Conservation (phyloP, 1,140 invertebrate genomes). For the Paraescarpia echinospica region DNA sequence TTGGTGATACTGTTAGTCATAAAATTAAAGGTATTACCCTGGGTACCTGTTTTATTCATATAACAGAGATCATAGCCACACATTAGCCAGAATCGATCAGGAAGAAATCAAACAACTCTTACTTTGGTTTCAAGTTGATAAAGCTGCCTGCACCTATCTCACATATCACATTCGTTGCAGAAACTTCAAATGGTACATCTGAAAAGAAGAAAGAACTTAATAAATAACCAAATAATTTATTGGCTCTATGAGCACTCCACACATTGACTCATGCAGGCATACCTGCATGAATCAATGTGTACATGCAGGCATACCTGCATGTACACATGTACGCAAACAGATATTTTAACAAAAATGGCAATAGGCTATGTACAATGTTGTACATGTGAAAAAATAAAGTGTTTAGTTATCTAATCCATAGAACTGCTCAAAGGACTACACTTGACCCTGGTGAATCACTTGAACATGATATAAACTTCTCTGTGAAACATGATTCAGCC, state of each 20-base stretch:
- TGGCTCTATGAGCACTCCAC: too few species aligned
- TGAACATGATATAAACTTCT: too few species aligned
- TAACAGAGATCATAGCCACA: background rate
- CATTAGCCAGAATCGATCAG: background rate
- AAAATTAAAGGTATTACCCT: too few species aligned
- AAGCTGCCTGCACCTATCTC: slow-evolving; percentile 19
- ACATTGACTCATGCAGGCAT: too few species aligned
- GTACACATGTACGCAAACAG: too few species aligned
- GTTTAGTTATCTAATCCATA: background rate
- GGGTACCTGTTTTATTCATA: background rate
- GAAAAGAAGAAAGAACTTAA: background rate
- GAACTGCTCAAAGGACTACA: too few species aligned
- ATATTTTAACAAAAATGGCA: too few species aligned
- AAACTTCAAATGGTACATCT: slow-evolving; percentile 14
- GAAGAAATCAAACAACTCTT: background rate
- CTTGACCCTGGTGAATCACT: too few species aligned
- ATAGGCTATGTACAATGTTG: too few species aligned
- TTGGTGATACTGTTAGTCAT: background rate
- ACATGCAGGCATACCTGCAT: too few species aligned
- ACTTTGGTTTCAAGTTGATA: slow-evolving; percentile 16
- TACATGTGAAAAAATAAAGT: background rate
- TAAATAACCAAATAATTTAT: slow-evolving; percentile 8
- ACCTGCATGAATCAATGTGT: too few species aligned
- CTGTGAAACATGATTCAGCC: too few species aligned
- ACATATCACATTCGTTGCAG: slow-evolving; percentile 18